Conservation (phyloP, 2,888 invertebrate species). For the Cistogaster globosa region DNA sequence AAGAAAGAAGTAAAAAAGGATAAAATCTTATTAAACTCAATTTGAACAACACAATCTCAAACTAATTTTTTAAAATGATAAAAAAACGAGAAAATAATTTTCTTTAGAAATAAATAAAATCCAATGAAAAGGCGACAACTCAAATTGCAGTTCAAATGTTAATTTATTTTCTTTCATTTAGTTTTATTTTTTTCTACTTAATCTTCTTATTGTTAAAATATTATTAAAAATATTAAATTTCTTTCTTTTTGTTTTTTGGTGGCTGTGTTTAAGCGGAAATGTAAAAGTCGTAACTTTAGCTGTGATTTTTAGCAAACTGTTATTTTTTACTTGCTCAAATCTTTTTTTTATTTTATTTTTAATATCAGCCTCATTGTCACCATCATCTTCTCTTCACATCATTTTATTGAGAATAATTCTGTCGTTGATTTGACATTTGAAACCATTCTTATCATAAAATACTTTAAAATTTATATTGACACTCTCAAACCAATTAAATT, state of each 20-base stretch:
- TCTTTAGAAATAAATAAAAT: conserved; percentile 39
- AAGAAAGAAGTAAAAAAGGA: background rate
- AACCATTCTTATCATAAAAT: too few species aligned
- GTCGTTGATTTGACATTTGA: conserved; percentile 60
- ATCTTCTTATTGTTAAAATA: conserved; percentile 6
- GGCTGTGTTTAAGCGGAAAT: background rate
- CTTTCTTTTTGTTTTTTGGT: conserved; percentile 47
- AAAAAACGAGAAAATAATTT: conserved; percentile 11
- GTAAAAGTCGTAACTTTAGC: background rate
- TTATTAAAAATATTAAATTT: conserved; percentile 55
- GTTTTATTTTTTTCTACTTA: background rate
- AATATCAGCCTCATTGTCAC: conserved; percentile 19
- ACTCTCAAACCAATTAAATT: conserved; percentile 44
- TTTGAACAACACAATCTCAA: conserved; percentile 3
- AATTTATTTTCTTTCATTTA: conserved; percentile 42
- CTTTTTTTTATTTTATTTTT: background rate
- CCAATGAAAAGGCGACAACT: too few species aligned
- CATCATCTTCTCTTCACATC: conserved; percentile 12
- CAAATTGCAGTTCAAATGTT: too few species aligned
- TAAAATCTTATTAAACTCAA: conserved; percentile 48
- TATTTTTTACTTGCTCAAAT: conserved; percentile 19
- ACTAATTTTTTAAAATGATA: background rate
- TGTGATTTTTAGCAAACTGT: conserved; percentile 39
- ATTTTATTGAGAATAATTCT: conserved; percentile 51
- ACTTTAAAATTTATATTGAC: conserved; percentile 67